Evolutionary conservation across 2,888 invertebrate species (phyloP), one percentile per base, ranked within the genome.

Genomic region (Agrilus mali): DNA sequence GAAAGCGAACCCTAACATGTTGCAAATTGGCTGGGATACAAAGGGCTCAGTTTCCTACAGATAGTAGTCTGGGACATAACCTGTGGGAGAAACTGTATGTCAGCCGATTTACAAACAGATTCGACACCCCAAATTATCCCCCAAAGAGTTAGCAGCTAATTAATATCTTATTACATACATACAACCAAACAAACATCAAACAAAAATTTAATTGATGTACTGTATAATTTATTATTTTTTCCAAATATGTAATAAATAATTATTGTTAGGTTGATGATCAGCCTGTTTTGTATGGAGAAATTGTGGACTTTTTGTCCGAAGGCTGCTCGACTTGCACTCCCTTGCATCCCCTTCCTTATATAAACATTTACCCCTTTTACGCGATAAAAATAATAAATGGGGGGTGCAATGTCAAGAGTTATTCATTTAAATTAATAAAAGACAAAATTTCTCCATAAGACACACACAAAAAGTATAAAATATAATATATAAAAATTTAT

Each of bases 21-120:
- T 60, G 59, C 58, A 59, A 73, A 73, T 64, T 69, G 66, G 67
- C 65, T 68, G 52, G 47, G 59, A 61, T 68, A 64, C 64, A 64
- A 61, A 69, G 73, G 75, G 74, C 74, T 75, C 73, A 73, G 69
- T 70, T 68, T 64, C 60, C 69, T 64, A 64, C 63, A 66, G 63
- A 62, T 53, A 63, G 54, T 58, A 57, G 62, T 71, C 72, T 72
- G 73, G 72, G 58, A 57, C 58, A 52, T 50, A 50, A 52, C 56
- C 56, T 53, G 55, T 59, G 56, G 54, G 52, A 50, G 59, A 60
- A 55, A 53, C 52, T 55, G 53, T 51, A 52, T 46, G 40, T 8
- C 31, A 55, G 55, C 55, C 55, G 59, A 58, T 62, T 61, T 47
- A 44, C 55, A 54, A 8, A 10, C 27, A 4, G 27, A 27, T 10